A percentile compares a stretch with the other conserved stretches of the same genome.
Conservation (phyloP, 2,113 vertebrate genomes). For the Trematocara unimaculatum region DNA sequence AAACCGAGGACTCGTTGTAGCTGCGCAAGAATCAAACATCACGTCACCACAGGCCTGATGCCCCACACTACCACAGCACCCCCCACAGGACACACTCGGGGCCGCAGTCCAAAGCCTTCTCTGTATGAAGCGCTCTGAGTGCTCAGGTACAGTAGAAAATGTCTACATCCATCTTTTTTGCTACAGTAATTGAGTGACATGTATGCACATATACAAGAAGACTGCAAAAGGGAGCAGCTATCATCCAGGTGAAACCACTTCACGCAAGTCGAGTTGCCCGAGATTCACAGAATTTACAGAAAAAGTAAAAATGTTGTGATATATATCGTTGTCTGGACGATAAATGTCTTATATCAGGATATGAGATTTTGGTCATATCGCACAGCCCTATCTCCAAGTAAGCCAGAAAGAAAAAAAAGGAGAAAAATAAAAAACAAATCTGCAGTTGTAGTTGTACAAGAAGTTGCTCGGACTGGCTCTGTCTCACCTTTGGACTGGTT, state of each 20-base stretch:
- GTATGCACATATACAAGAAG: neutral
- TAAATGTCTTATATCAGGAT: neutral
- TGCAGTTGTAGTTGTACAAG: neutral
- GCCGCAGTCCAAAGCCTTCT: neutral
- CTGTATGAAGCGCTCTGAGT: neutral
- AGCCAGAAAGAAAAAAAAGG: neutral
- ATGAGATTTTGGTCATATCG: neutral
- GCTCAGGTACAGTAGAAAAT: neutral
- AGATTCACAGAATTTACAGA: neutral
- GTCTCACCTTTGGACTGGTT: conserved; percentile 85
- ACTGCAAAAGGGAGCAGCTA: neutral
- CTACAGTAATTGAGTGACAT: neutral
- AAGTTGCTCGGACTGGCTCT: neutral
- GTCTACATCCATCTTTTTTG: neutral
- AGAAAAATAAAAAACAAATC: neutral
- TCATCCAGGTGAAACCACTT: neutral
- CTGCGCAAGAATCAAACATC: neutral
- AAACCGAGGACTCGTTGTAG: neutral
- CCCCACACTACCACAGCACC: neutral
- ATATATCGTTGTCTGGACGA: neutral
- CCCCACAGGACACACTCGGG: neutral
- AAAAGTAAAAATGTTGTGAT: neutral
- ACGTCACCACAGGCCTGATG: neutral
- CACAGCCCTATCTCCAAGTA: neutral
- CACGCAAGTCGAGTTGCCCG: neutral